Evolutionary conservation across 1,140 invertebrate species (phyloP).

Genomic region (Drosophila sechellia): DNA sequence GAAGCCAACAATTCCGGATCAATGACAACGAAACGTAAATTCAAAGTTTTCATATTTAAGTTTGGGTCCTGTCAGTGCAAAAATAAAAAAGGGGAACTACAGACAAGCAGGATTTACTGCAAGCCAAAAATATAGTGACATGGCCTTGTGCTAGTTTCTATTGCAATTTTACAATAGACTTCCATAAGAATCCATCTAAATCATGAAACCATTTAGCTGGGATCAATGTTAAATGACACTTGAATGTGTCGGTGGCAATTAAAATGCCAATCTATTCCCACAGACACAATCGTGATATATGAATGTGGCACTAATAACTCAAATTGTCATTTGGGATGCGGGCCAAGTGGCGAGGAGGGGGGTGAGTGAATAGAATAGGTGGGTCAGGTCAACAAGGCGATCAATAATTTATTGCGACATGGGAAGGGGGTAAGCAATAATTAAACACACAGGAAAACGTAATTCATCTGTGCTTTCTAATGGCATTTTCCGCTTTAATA

Average conservation of each 20-base stretch:
- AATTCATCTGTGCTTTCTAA: conserved; percentile 10
- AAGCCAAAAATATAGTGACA: neutral
- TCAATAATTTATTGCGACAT: conserved; percentile 35
- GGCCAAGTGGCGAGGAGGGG: neutral
- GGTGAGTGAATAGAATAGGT: neutral
- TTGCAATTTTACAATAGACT: neutral
- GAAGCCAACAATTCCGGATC: neutral
- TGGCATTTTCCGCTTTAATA: neutral
- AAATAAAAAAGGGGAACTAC: neutral
- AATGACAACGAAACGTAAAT: neutral
- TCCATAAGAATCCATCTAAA: conserved; percentile 20
- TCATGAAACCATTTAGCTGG: conserved; percentile 17
- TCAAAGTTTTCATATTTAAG: neutral
- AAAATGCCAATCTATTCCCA: conserved; percentile 61
- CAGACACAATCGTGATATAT: conserved; percentile 51
- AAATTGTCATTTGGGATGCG: conserved; percentile 37
- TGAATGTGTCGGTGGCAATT: conserved; percentile 58
- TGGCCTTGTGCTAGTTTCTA: neutral
- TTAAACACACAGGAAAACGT: conserved; percentile 11
- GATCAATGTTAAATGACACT: conserved; percentile 27
- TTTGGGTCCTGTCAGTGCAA: too few relatives aligned
- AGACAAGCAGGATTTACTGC: neutral
- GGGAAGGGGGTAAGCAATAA: conserved; percentile 22
- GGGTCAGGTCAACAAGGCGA: conserved; percentile 26
- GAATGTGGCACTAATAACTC: conserved; percentile 54